Base-by-base conservation (phyloP, 2,797 vertebrate species). In the Pseudocheirus occidentalis region DNA sequence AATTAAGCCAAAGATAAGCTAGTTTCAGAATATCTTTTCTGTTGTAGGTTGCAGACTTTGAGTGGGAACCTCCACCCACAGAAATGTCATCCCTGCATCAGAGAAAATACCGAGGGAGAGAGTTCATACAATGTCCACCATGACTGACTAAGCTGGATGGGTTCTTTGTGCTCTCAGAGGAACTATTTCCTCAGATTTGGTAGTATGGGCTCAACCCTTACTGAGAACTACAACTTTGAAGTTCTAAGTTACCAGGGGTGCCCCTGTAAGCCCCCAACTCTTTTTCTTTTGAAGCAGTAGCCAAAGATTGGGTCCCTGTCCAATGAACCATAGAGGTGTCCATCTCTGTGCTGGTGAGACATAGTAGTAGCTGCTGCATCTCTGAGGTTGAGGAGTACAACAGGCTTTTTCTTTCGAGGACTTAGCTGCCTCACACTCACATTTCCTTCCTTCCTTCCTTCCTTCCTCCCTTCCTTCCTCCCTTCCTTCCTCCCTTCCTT, bases 401-500 rank as follows among this genome's bases (percentile, higher is more conserved):
- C 4, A 11, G 40, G 31, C 2, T 81, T 81, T 81, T n/a, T 73
- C n/a, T 73, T 73, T 9, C 4, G 16, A 18, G 1, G 18, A 21
- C n/a, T 40, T 40, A 40, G 0, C n/a, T 73, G n/a, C 66, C 18
- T n/a, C 18, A 40, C 66, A 40, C 66, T 16, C 66, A 73, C 11
- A 11, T 59, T 31, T 10, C 21, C 66, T 73, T n/a, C 34, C 14
- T 66, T 24, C 14, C 21, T n/a, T 27, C 16, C n/a, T n/a, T 73
- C 13, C 62, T n/a, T 73, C 16, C n/a, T 21, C 21, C n/a, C 31
- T 21, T 73, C n/a, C 66, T 40, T 21, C 5, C 16, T 40, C 5
- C 4, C 12, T 21, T 5, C 9, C 40, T 18, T 0, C 2, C 3
- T 5, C 1, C 3, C 3, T 2, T 0, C 10, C 10, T 16, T 7